Base-by-base conservation (phyloP, 1,140 invertebrate species). In the Diabrotica undecimpunctata region DNA sequence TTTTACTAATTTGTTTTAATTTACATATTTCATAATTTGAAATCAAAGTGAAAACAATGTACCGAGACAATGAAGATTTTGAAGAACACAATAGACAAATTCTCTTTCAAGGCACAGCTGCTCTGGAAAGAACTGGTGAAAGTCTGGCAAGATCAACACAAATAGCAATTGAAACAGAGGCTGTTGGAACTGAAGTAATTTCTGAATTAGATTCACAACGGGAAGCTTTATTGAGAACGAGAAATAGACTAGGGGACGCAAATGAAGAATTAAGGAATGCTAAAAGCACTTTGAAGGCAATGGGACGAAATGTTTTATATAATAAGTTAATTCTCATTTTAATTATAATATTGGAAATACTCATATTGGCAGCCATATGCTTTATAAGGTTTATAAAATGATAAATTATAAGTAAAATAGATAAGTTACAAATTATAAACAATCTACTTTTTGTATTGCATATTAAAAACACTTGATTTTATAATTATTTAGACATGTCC, bases 151-250 rank as follows among this genome's bases (percentile, higher is more conserved):
- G 90, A 65, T 89, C 90, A 3, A 87, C 90, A 66, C 85, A 86
- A 70, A 83, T 91, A 55, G 90, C 92, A 10, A 82, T 86, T 7
- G 90, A 94, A 76, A 92, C 90, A 0, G 92, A 94, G 78, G 82
- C 86, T 72, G 84, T 93, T 68, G 92, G 90, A 0, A 87, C 85
- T 5, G 88, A 90, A 75, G 90, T 92, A 7, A 81, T 91, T 52
- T 72, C 72, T 4, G 81, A 83, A 55, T 70, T 83, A 46, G 75
- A 72, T 7, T 76, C 79, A 25, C 82, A 83, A 68, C 70, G 82
- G 14, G 81, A 83, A 70, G 75, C 81, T 6, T 59, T 83, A 36
- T 63, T 83, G 10, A 71, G 82, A 36, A 79, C 80, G 9, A 79
- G 78, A n/a, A 72, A 74, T 8, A 74, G 82, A 5, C 68, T 83